A percentile compares a stretch with the other conserved stretches of the same genome.
Evolutionary conservation across 2,888 invertebrate species (phyloP).

Genomic region (Limnephilus marmoratus): DNA sequence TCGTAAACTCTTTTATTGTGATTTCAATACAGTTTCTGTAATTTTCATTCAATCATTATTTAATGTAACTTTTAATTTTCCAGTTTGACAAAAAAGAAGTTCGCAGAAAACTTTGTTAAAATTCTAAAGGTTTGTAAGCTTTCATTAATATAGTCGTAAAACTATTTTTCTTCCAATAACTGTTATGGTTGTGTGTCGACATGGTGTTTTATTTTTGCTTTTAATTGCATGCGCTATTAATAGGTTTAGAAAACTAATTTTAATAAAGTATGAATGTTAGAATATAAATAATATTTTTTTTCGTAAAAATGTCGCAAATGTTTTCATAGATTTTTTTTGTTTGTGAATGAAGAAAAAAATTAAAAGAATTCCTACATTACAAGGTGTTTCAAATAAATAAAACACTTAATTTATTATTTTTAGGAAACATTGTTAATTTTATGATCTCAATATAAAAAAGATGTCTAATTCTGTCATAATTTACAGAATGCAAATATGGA

Average conservation of each 20-base stretch:
- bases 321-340: too few relatives aligned
- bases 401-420: too few relatives aligned
- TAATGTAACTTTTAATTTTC: slow-evolving; percentile 39
- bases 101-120: slow-evolving; percentile 28
- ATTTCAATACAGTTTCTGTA: not conserved
- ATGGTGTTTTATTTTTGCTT: not conserved
- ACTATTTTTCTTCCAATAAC: not conserved
- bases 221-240: not conserved
- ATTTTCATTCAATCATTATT: not conserved
- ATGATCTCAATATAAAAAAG: not conserved
- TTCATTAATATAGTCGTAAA: slow-evolving; percentile 5
- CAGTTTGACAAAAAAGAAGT: slow-evolving; percentile 29
- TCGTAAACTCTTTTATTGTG: not conserved
- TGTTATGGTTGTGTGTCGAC: not conserved
- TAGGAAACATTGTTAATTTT: too few relatives aligned
- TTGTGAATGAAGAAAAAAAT: too few relatives aligned
- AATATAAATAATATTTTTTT: too few relatives aligned
- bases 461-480: not conserved
- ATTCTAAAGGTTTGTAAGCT: slow-evolving; percentile 47
- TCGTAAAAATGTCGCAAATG: too few relatives aligned
- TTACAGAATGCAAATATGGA: not conserved
- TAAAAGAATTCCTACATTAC: too few relatives aligned
- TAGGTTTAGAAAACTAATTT: not conserved
- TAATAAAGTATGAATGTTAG: not conserved
- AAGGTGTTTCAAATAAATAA: too few relatives aligned